Base-by-base conservation (phyloP, 1,140 invertebrate genomes). In the Chrysomallon squamiferum region DNA sequence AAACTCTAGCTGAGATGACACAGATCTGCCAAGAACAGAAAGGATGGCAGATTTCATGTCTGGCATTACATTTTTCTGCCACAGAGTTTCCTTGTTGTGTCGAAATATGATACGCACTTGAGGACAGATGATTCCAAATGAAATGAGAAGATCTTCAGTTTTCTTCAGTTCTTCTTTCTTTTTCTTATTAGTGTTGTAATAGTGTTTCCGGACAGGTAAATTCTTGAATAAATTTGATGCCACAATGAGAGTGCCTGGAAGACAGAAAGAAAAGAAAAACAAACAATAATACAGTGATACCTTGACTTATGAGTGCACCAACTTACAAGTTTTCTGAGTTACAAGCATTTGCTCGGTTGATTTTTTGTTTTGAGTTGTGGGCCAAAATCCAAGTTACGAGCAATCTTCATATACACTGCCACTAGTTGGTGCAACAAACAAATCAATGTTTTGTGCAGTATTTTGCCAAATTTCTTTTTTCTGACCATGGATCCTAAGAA, bases 181-280 rank as follows among this genome's bases (percentile, higher is more conserved):
- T 66, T 84, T 85, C 65, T 87, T 88, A 15, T 73, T 71, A 45
- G 84, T 86, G 50, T 78, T 87, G 56, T 90, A 87, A 65, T 87
- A 87, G 77, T 91, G 88, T 73, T 79, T 76, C 25, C 91, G 81
- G 0, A 92, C 91, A 57, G 91, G 90, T 20, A 90, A 66, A 54
- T 88, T 87, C 73, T 87, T 88, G 76, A 91, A 92, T 38, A 92
- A 73, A 65, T 88, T 84, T 45, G 64, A 81, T 4, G 88, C 87
- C 69, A 81, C 79, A 2, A 92, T 79, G 20, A 85, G 87, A 22
- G 90, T 92, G 30, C 90, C 91, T 90, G 70, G 38, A 80, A 80
- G 56, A 68, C 66, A 65, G 32, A 65, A 20, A 22, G 27, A 50
- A 2, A 7, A 13, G 18, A n/a, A n/a, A n/a, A n/a, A n/a, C n/a